These are phyloP conservation scores for Drosophila mayri DNA, from an alignment of 1,140 invertebrate species.

Conservation along the genomic window DNA sequence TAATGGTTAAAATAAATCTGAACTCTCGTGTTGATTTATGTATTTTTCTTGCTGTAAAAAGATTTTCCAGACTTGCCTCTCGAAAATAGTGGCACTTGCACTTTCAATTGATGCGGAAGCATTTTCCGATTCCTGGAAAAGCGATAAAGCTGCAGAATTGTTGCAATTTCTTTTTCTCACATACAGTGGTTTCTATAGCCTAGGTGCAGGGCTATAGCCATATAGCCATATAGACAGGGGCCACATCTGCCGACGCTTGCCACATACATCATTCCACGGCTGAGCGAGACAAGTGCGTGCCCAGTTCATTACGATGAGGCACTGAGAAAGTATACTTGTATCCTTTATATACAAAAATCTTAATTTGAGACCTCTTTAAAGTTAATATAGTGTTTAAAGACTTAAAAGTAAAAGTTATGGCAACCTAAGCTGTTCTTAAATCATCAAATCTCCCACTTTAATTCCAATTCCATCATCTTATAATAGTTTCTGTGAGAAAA, in stretches of 20 bases:
- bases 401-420: too few relatives aligned
- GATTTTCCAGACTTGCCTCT: neutral
- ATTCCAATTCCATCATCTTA: neutral
- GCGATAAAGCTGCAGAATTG: conserved; percentile 65
- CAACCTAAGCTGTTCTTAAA: neutral
- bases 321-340: too few relatives aligned
- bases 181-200: conserved; percentile 12
- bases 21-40: conserved; percentile 1
- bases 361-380: too few relatives aligned
- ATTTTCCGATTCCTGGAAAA: conserved; percentile 72
- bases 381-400: too few relatives aligned
- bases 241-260: conserved; percentile 30
- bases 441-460: neutral
- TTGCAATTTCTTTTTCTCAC: conserved; percentile 40
- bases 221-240: conserved; percentile 47
- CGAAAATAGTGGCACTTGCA: conserved; percentile 40
- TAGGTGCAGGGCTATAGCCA: conserved; percentile 18
- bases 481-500: neutral
- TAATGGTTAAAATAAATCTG: neutral
- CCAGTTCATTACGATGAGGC: conserved; percentile 75
- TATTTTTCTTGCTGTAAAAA: neutral
- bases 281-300: conserved; percentile 79
- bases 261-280: conserved; percentile 81
- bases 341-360: too few relatives aligned
- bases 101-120: conserved; percentile 75